Evolutionary conservation across 2,888 invertebrate genomes (phyloP).

Genomic region (Rhopalosiphum nymphaeae): DNA sequence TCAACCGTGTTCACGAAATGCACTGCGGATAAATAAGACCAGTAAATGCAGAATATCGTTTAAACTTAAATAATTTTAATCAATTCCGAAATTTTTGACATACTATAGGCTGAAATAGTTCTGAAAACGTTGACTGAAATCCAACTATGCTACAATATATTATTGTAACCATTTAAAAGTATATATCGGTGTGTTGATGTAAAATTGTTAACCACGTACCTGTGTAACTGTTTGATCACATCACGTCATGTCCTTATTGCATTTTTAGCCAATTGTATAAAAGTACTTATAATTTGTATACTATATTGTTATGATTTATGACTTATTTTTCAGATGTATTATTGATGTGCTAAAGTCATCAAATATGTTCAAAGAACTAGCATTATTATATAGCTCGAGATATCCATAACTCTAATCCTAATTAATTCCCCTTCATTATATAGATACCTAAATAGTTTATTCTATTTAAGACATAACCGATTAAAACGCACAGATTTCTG

Average conservation of each 20-base stretch:
- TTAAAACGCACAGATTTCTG: background rate
- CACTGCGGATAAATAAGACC: background rate
- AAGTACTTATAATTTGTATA: background rate
- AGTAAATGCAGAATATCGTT: background rate
- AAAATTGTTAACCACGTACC: background rate
- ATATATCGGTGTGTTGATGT: background rate
- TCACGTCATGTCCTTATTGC: background rate
- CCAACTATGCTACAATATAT: background rate
- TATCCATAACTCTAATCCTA: background rate
- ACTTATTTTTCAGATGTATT: background rate
- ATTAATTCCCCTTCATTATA: background rate
- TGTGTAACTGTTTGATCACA: background rate
- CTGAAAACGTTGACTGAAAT: background rate
- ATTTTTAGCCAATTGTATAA: background rate
- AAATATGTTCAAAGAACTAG: background rate
- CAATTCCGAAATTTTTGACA: background rate
- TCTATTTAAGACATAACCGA: background rate
- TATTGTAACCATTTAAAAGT: background rate
- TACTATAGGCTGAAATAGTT: background rate
- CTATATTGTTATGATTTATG: background rate
- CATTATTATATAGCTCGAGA: background rate
- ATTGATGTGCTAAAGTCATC: background rate
- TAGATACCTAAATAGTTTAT: no score
- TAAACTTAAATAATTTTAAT: background rate
- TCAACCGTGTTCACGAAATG: background rate